Conservation (phyloP, 2,797 vertebrate genomes). For the Vipera ursinii region DNA sequence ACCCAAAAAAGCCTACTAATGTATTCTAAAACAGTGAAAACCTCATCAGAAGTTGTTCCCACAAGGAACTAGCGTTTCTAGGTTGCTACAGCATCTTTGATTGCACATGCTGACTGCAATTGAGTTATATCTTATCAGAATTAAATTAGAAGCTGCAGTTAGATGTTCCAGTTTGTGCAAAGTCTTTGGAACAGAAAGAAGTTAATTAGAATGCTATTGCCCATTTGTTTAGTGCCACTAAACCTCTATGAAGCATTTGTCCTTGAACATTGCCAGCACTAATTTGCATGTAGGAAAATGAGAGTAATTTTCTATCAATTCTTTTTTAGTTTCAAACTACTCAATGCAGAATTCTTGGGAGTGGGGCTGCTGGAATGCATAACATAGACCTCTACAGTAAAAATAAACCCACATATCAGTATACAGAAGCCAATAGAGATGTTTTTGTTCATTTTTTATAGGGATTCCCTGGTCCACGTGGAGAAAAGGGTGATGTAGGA, state of each 20-base stretch:
- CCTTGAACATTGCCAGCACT: neutral
- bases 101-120: neutral
- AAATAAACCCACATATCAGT: conserved; percentile 27
- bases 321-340: neutral
- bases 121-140: neutral
- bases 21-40: neutral
- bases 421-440: conserved; percentile 41
- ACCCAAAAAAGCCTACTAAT: neutral
- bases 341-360: neutral
- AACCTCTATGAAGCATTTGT: conserved; percentile 18
- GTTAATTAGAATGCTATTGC: conserved; percentile 6
- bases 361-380: neutral
- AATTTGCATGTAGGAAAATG: neutral
- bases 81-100: neutral
- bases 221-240: neutral
- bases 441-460: conserved; percentile 80
- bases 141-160: neutral
- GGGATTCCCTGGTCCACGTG: conserved; percentile 95
- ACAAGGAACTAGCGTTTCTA: neutral
- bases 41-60: neutral
- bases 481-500: conserved; percentile 96
- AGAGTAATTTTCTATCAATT: neutral
- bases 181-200: neutral
- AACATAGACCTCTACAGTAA: conserved; percentile 39
- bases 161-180: neutral